phyloP scores from a whole-genome alignment of 2,888 invertebrate genomes.

The Seira ritae region DNA sequence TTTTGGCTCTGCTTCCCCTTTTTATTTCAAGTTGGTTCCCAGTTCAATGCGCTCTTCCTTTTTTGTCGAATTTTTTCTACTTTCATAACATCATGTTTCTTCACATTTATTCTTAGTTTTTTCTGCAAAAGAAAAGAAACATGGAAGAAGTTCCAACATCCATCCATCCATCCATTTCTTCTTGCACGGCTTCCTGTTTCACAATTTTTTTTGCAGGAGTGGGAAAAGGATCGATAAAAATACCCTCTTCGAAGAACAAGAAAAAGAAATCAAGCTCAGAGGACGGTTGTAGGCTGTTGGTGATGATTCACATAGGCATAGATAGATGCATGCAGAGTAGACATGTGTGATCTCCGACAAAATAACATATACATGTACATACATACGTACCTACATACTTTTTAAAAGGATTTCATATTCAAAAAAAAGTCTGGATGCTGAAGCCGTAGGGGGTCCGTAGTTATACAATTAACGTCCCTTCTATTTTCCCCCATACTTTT shows the following conservation, averaged over 20 bases:
- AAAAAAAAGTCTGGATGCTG: not conserved
- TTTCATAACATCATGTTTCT: too few species aligned
- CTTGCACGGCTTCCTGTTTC: slow-evolving; percentile 40
- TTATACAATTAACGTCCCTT: not conserved
- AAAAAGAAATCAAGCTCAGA: not conserved
- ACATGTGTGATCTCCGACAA: too few species aligned
- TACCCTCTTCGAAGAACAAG: slow-evolving; percentile 42
- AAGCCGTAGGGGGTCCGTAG: slow-evolving; percentile 26
- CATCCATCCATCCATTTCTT: not conserved
- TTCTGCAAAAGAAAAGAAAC: not conserved
- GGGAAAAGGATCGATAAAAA: slow-evolving; percentile 54
- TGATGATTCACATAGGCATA: slow-evolving; percentile 26
- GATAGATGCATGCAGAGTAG: not conserved
- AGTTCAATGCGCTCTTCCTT: slow-evolving; percentile 6
- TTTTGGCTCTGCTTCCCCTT: not conserved
- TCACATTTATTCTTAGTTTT: too few species aligned
- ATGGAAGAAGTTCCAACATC: not conserved
- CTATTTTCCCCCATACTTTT: not conserved
- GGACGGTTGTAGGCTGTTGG: not conserved
- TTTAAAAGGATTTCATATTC: slow-evolving; percentile 6
- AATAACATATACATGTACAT: too few species aligned
- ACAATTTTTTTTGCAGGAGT: not conserved
- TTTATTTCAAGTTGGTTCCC: not conserved
- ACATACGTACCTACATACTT: not conserved
- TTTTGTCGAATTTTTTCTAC: too few species aligned